Percentiles rank a stretch among this genome's conserved stretches.
These are phyloP conservation scores for Cyrtodaria siliqua DNA, from an alignment of 2,888 invertebrate species.

Conservation along the genomic window DNA sequence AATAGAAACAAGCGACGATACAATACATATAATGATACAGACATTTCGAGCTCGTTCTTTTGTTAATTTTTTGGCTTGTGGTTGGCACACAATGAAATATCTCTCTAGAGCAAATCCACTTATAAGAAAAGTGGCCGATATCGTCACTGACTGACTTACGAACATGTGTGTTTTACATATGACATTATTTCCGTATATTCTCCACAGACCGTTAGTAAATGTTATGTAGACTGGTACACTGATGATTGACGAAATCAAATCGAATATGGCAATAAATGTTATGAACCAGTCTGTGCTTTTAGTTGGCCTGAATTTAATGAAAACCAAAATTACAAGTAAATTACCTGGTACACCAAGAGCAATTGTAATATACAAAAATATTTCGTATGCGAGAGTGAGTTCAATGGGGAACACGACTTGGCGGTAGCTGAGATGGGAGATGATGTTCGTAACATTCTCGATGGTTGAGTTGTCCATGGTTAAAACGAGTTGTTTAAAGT, in stretches of 20 bases:
- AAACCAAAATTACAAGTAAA: constrained; percentile 43
- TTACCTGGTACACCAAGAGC: constrained; percentile 41
- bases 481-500: too few relatives aligned
- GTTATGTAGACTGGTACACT: constrained; percentile 57
- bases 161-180: constrained; percentile 55
- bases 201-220: constrained; percentile 47
- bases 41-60: constrained; percentile 16
- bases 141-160: constrained; percentile 43
- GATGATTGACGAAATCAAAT: constrained; percentile 40
- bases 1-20: constrained; percentile 26
- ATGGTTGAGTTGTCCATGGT: too few relatives aligned
- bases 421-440: too few relatives aligned
- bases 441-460: too few relatives aligned
- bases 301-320: constrained; percentile 18
- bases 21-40: constrained; percentile 20
- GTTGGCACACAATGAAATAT: constrained; percentile 45
- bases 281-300: constrained; percentile 51
- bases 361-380: constrained; percentile 31
- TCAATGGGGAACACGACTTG: too few relatives aligned
- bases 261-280: constrained; percentile 29
- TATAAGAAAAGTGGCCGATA: constrained; percentile 49
- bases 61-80: constrained; percentile 1
- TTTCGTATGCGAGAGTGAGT: constrained; percentile 24
- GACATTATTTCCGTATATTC: constrained; percentile 30
- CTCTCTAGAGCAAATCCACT: constrained; percentile 49